These are phyloP conservation scores for Physocephala rufipes DNA, from an alignment of 2,888 invertebrate genomes.

Conservation along the genomic window DNA sequence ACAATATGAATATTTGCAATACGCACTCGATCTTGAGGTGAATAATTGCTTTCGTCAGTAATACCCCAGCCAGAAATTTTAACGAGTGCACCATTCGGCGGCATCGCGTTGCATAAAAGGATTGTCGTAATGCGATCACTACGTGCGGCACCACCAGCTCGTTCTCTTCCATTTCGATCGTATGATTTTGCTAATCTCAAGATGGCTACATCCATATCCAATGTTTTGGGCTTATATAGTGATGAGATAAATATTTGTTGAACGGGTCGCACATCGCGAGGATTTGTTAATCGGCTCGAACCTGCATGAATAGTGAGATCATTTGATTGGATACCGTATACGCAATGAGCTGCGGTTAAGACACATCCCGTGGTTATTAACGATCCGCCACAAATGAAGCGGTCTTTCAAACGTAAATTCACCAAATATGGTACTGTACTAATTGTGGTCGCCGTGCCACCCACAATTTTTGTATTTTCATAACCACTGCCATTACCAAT, in stretches of 20 bases:
- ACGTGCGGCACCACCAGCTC: too few relatives aligned
- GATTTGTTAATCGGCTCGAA: constrained; percentile 41
- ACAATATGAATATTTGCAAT: constrained; percentile 52
- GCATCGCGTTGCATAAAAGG: constrained; percentile 44
- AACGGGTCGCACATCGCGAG: constrained; percentile 43
- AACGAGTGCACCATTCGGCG: constrained; percentile 48
- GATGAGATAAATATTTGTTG: constrained; percentile 45
- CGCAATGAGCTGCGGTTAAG: constrained; percentile 61
- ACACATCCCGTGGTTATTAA: constrained; percentile 53
- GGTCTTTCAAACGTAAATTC: constrained; percentile 50
- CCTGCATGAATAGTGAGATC: constrained; percentile 52
- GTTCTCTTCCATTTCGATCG: constrained; percentile 18
- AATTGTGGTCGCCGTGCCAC: constrained; percentile 52
- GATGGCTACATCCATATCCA: constrained; percentile 61
- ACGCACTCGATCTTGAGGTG: constrained; percentile 53
- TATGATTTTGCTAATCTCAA: constrained; percentile 45
- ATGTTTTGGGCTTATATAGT: constrained; percentile 43
- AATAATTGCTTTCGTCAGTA: constrained; percentile 47
- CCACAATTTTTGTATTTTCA: constrained; percentile 38
- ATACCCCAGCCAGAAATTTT: constrained; percentile 57
- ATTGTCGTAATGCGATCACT: constrained; percentile 49
- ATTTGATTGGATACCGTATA: constrained; percentile 44
- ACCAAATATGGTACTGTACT: constrained; percentile 56
- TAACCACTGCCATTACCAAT: background rate
- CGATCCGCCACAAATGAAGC: constrained; percentile 60